Base-by-base conservation (phyloP, 2,113 vertebrate species). In the Oncorhynchus mykiss region DNA sequence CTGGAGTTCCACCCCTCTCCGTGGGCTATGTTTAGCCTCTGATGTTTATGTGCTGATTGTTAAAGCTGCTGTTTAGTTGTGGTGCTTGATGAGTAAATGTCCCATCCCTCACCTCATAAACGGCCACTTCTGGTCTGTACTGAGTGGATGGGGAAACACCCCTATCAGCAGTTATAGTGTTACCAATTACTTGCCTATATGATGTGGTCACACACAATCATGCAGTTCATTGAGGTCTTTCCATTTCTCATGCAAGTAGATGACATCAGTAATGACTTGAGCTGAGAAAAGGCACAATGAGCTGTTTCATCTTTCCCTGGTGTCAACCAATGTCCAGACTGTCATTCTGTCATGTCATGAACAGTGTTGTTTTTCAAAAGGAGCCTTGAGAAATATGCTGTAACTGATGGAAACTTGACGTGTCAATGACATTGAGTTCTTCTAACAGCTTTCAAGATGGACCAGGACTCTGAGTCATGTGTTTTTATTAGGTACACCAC, bases 1-100 rank as follows among this genome's bases (percentile, higher is more conserved):
- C 54, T 62, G 54, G 14, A 45, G 20, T 45, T 62, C 59, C 13
- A 5, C 31, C 13, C 25, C 22, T 20, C 57, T 22, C 13, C 20
- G 34, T 24, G 1, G 39, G 2, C 22, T 18, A 64, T 18, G 68
- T 74, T 76, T 78, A 73, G 49, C 68, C 12, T 9, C 62, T 64
- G 62, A 24, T 64, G 39, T 45, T 54, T 14, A 54, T 1, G 13
- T 54, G 16, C 14, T 16, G 14, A 18, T 14, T 54, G 51, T 54
- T 16, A 54, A 54, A 54, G 16, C 51, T 54, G 51, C 14, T 54
- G 12, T 54, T 66, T 7, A 67, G 65, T 29, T 68, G 67, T 39
- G 67, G 20, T 68, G 67, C 29, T 54, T 9, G 59, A n/a, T 45
- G 25, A 68, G 48, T 34, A 77, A 70, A 79, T 71, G 73, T 71